Evolutionary conservation across 2,113 vertebrate species (phyloP).

Genomic region (Silurus meridionalis): DNA sequence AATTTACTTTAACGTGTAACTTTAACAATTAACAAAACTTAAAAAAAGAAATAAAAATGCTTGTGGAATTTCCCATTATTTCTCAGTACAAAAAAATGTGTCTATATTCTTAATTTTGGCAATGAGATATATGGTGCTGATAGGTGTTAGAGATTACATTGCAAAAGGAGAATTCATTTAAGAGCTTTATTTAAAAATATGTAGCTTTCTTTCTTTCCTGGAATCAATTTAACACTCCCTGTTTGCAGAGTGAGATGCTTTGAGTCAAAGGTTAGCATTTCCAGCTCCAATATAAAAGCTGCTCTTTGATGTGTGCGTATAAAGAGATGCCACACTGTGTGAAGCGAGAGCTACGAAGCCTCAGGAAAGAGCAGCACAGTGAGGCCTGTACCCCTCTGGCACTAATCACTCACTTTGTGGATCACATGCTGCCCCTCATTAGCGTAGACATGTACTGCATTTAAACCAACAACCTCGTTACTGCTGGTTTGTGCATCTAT

Average conservation of each 20-base stretch:
- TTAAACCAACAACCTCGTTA: slow-evolving; percentile 26
- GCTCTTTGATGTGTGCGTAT: slow-evolving; percentile 48
- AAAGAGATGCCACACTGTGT: slow-evolving; percentile 43
- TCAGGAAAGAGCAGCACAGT: slow-evolving; percentile 19
- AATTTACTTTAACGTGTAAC: no score
- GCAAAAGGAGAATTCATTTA: background rate
- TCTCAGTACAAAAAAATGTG: background rate
- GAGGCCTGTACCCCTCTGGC: slow-evolving; percentile 31
- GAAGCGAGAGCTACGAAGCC: slow-evolving; percentile 26
- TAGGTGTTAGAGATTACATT: background rate
- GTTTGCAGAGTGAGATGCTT: slow-evolving; percentile 42
- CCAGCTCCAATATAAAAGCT: slow-evolving; percentile 40
- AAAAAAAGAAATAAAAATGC: no score
- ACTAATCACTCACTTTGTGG: slow-evolving; percentile 33
- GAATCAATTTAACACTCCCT: slow-evolving; percentile 30
- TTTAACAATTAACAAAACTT: no score
- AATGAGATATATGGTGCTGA: background rate
- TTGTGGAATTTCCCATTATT: background rate
- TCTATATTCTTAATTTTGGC: background rate
- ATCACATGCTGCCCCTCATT: slow-evolving; percentile 27
- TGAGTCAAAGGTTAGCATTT: slow-evolving; percentile 52
- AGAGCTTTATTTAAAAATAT: background rate
- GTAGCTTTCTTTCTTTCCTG: background rate
- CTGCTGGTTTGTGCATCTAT: background rate
- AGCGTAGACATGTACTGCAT: slow-evolving; percentile 1